phyloP scores from a whole-genome alignment of 2,113 vertebrate genomes.

The Hepsetus odoe region DNA sequence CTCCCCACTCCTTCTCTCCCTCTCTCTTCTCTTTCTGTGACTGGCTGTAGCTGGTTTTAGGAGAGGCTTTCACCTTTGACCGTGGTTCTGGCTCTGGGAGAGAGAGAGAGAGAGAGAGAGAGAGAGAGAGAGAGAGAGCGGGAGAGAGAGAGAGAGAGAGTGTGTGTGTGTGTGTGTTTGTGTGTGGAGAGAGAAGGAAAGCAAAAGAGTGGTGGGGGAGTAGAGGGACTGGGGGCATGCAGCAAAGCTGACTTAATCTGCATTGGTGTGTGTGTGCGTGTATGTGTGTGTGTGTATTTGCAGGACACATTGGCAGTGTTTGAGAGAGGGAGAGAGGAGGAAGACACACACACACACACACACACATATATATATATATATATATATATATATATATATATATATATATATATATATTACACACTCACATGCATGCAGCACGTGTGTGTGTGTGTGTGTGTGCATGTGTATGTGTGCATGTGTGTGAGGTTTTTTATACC shows the following conservation, averaged over 20 bases:
- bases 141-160: conserved; percentile 19
- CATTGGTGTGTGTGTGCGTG: conserved; percentile 34
- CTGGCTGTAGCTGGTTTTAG: conserved; percentile 73
- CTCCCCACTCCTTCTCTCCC: conserved; percentile 52
- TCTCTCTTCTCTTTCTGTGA: conserved; percentile 44
- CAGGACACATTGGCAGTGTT: conserved; percentile 50
- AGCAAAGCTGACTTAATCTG: conserved; percentile 44
- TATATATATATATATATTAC: too few species aligned
- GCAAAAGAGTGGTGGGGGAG: conserved; percentile 55
- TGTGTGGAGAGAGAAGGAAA: too few species aligned
- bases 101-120: neutral
- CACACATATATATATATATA: too few species aligned
- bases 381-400: too few species aligned
- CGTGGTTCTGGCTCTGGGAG: conserved; percentile 56
- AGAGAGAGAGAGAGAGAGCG: conserved; percentile 33
- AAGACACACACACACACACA: too few species aligned
- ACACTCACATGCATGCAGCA: too few species aligned
- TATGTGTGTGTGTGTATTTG: conserved; percentile 11
- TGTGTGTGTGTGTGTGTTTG: neutral
- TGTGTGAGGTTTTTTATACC: conserved; percentile 45
- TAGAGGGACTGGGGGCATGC: conserved; percentile 51
- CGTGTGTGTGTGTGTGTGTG: conserved; percentile 51
- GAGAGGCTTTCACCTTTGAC: conserved; percentile 74
- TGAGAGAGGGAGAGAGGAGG: conserved; percentile 62
- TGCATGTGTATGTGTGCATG: conserved; percentile 50